Percentiles rank a stretch among this genome's conserved stretches.
phyloP scores from a whole-genome alignment of 1,140 invertebrate genomes.

The Drosophila sechellia region DNA sequence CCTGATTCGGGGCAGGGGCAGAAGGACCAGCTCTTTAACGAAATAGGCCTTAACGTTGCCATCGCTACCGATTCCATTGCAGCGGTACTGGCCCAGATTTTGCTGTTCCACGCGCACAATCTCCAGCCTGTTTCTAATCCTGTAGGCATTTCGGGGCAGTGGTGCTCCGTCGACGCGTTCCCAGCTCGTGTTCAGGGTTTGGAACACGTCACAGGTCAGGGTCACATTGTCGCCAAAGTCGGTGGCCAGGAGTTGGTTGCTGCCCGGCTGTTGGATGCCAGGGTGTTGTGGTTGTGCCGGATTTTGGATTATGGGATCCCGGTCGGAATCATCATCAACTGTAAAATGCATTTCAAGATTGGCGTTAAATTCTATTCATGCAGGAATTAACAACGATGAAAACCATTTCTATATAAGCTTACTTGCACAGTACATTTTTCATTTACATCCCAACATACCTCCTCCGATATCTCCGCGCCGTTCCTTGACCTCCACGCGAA shows the following conservation, averaged over 20 bases:
- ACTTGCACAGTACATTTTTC: not conserved
- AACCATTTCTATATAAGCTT: not conserved
- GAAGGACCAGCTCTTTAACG: constrained; percentile 77
- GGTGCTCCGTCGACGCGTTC: constrained; percentile 87
- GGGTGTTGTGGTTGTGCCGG: not conserved
- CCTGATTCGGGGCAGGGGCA: constrained; percentile 88
- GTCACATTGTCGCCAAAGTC: constrained; percentile 88
- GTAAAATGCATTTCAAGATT: not conserved
- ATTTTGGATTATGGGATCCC: not conserved
- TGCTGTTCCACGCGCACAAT: constrained; percentile 88
- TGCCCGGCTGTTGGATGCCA: not conserved
- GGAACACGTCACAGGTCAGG: constrained; percentile 86
- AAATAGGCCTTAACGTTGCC: constrained; percentile 84
- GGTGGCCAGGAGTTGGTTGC: constrained; percentile 73
- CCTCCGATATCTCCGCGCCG: constrained; percentile 83
- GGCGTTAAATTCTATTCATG: too few species aligned
- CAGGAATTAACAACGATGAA: too few species aligned
- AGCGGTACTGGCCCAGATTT: constrained; percentile 92
- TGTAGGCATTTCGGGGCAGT: constrained; percentile 87
- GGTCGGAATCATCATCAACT: not conserved
- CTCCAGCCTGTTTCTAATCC: constrained; percentile 87
- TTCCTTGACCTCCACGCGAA: constrained; percentile 89
- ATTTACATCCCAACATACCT: constrained; percentile 24
- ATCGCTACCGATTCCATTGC: constrained; percentile 86
- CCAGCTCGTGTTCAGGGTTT: constrained; percentile 85